Evolutionary conservation across 2,797 vertebrate genomes (phyloP), one percentile per base, ranked within the genome.

Genomic region (Dendrocincla tyrannina): DNA sequence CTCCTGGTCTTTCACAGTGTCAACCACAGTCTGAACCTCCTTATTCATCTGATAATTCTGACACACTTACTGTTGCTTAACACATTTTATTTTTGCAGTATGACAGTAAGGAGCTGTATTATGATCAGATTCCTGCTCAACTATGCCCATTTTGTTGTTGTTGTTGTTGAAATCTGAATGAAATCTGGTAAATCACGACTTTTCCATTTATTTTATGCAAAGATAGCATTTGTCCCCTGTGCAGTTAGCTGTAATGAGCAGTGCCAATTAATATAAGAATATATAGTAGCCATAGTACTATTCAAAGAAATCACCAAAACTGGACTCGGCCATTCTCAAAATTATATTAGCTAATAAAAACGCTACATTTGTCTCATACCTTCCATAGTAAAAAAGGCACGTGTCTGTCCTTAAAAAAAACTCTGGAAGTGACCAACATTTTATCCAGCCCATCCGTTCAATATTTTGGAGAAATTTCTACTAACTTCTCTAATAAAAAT

Each of bases 41-140:
- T 52, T 58, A 76, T 62, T 95, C 95, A 96, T 89, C 88, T 92
- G 77, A 59, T 91, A 49, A 88, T 95, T 96, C 91, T 91, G 85
- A 88, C 13, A 59, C 53, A 85, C 89, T 62, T 91, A 85, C 62
- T 32, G 9, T 76, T 89, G 62, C 24, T 28, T 59, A 93, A 91
- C 41, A 81, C 6, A 3, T 60, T 64, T 56, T 33, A 5, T 10
- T n/a, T 52, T 68, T 52, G 84, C 81, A 81, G 63, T 93, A 78
- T 35, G n/a, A 28, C 76, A 90, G 93, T 92, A 91, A 95, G 82
- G 90, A 66, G 17, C 75, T 96, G 42, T 91, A 60, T 94, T 95
- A 95, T 93, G 67, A 88, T 89, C 84, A 91, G 55, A 53, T 86
- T 75, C 60, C 25, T 82, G 50, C 69, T 91, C 64, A 20, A 47